Base-by-base conservation (phyloP, 2,113 vertebrate species). In the Dicrurus megarhynchus region DNA sequence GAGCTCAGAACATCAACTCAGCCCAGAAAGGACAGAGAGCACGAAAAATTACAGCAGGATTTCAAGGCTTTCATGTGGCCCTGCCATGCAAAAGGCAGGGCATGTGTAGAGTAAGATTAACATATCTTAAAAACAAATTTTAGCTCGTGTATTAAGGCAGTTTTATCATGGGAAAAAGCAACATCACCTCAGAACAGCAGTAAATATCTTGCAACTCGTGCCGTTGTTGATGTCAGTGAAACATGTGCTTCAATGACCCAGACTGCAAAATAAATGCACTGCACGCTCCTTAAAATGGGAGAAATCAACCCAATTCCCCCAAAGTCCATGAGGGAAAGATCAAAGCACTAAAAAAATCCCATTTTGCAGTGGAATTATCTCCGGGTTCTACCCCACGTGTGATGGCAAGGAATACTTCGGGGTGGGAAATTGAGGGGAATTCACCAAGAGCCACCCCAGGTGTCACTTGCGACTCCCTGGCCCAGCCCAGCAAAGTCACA, bases 351-450 rank as follows among this genome's bases (percentile, higher is more conserved):
- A 59, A 53, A 53, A 81, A 71, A 60, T 24, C 69, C 15, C 18
- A 11, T 23, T 4, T 33, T 39, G 8, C 68, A 57, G 32, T 0
- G 15, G 50, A 60, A 65, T 50, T 14, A 24, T 65, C n/a, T 65
- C 59, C 41, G 53, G 49, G 5, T 61, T 53, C 1, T 15, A 26
- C 8, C 79, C 52, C 32, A 9, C 0, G 3, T 16, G 39, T 5
- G 32, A 26, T 23, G 32, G 56, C 35, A 53, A 49, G 16, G 76
- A 86, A 77, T 16, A 4, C 27, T 47, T 11, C 53, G 50, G 59
- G 49, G 26, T 47, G 60, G 56, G 7, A 50, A 74, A 42, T 1
- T 7, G 60, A 55, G 60, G 13, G 42, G 41, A 50, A 77, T 42
- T 50, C 69, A 63, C 56, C 60, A 32, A n/a, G 44, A 69, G 18